phyloP scores from a whole-genome alignment of 2,113 vertebrate genomes.

The Cyphomyrus plagiostoma region DNA sequence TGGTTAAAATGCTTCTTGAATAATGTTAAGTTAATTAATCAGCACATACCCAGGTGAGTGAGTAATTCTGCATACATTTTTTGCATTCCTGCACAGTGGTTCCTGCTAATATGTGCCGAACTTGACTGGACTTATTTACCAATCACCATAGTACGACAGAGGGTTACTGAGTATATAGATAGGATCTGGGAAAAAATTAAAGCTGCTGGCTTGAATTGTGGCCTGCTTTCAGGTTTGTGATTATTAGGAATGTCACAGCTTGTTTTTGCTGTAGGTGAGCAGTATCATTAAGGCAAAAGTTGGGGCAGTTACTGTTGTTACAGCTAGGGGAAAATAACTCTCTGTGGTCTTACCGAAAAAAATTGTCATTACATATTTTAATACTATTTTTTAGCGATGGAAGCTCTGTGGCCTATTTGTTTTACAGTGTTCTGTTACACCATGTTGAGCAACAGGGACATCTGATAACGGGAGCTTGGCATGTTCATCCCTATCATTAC shows the following conservation, averaged over 20 bases:
- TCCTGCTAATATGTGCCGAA: neutral
- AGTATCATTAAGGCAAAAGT: neutral
- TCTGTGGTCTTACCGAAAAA: neutral
- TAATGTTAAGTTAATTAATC: neutral
- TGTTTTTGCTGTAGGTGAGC: neutral
- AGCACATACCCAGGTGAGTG: neutral
- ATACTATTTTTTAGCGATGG: neutral
- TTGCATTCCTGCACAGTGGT: neutral
- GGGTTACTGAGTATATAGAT: neutral
- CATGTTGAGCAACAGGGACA: constrained; percentile 9
- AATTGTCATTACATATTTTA: neutral
- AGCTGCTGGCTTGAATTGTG: neutral
- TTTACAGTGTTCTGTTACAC: neutral
- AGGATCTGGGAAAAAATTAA: neutral
- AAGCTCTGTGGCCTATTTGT: neutral
- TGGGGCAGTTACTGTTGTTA: neutral
- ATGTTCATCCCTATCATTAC: neutral
- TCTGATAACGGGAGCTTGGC: neutral
- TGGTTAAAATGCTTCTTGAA: neutral
- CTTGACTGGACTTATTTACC: neutral
- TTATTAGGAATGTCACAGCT: neutral
- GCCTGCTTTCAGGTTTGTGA: neutral
- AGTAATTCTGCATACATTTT: neutral
- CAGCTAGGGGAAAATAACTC: neutral
- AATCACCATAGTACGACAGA: neutral